Percentiles rank a stretch among this genome's conserved stretches.
phyloP scores from a whole-genome alignment of 1,140 invertebrate genomes.

The Drosophila lacertosa region DNA sequence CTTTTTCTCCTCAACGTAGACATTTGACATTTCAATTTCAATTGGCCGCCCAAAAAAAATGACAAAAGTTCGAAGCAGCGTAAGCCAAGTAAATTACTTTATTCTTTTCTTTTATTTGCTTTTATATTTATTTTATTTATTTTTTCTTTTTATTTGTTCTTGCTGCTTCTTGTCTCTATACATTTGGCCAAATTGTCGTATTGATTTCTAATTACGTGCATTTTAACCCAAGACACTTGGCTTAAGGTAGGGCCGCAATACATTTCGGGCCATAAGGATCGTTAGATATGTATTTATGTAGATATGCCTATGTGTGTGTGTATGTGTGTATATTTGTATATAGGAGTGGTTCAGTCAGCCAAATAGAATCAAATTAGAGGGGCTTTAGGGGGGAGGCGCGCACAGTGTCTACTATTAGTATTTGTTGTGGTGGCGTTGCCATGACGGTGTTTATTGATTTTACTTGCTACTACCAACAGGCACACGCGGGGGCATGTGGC shows the following conservation, averaged over 20 bases:
- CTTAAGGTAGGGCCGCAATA: constrained; percentile 65
- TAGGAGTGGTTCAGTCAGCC: constrained; percentile 56
- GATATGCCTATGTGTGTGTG: background rate
- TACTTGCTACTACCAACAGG: constrained; percentile 55
- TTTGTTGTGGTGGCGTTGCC: constrained; percentile 73
- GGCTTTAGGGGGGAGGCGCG: no score
- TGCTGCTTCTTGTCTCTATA: constrained; percentile 27
- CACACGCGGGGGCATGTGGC: constrained; percentile 4
- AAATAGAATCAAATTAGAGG: constrained; percentile 42
- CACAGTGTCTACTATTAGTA: constrained; percentile 60
- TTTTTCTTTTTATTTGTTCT: background rate
- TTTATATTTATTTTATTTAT: constrained; percentile 28
- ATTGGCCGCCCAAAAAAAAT: constrained; percentile 40
- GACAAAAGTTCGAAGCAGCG: constrained; percentile 25
- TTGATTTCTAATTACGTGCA: constrained; percentile 74
- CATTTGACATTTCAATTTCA: constrained; percentile 73
- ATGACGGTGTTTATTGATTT: constrained; percentile 73
- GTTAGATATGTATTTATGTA: background rate
- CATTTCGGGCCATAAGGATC: background rate
- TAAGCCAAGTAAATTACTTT: constrained; percentile 21
- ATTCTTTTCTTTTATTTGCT: background rate
- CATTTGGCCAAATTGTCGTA: constrained; percentile 60
- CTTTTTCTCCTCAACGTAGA: constrained; percentile 35
- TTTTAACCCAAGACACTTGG: constrained; percentile 50
- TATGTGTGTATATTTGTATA: background rate